Evolutionary conservation across 2,888 invertebrate species (phyloP).

Genomic region (Orthonychiurus folsomi): DNA sequence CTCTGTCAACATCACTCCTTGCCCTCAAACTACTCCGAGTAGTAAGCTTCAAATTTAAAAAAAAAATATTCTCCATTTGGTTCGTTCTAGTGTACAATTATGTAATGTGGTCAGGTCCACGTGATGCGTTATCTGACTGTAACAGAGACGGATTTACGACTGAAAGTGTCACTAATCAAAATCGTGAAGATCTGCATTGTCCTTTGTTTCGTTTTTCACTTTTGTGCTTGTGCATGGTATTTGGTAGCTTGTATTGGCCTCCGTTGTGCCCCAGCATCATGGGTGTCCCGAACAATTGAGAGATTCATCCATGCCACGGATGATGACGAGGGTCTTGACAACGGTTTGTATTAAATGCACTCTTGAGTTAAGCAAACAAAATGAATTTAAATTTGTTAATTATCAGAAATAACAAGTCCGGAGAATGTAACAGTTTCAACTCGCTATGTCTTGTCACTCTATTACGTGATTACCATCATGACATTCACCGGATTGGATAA

Average conservation of each 20-base stretch:
- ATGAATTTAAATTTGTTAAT: too few species aligned
- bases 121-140: conserved; percentile 31
- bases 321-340: too few species aligned
- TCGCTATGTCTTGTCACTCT: conserved; percentile 29
- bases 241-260: conserved; percentile 29
- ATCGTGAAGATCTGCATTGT: conserved; percentile 33
- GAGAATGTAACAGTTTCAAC: conserved; percentile 18
- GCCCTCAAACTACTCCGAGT: not conserved
- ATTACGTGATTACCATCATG: conserved; percentile 32
- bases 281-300: conserved; percentile 13
- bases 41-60: not conserved
- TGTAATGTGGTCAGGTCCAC: conserved; percentile 17
- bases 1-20: not conserved
- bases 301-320: not conserved
- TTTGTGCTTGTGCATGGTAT: conserved; percentile 38
- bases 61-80: not conserved
- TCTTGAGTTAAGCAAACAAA: too few species aligned
- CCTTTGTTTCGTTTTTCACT: conserved; percentile 37
- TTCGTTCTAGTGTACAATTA: conserved; percentile 5
- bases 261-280: conserved; percentile 3
- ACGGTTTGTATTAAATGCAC: too few species aligned
- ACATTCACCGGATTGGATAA: conserved; percentile 30
- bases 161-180: conserved; percentile 29
- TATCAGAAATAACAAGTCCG: too few species aligned
- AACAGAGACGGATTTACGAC: conserved; percentile 28